Evolutionary conservation across 2,888 invertebrate genomes (phyloP).

Genomic region (Scaeva pyrastri): DNA sequence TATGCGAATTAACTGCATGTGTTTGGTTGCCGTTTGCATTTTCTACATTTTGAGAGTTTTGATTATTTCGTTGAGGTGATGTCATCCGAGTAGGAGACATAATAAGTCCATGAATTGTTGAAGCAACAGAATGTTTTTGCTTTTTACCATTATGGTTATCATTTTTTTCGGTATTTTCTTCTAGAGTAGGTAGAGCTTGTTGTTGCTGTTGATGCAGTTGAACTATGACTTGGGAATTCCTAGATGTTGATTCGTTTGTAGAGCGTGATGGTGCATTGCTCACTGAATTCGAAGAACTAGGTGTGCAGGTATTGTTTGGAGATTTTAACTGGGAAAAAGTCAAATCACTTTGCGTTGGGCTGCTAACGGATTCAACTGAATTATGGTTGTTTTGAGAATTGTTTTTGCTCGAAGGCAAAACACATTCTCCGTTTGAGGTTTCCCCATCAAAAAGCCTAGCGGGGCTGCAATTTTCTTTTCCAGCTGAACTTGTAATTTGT

Average conservation of each 20-base stretch:
- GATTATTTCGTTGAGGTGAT: slow-evolving; percentile 54
- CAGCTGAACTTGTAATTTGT: slow-evolving; percentile 79
- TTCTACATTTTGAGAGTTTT: slow-evolving; percentile 68
- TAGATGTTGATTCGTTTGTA: slow-evolving; percentile 49
- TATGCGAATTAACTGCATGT: slow-evolving; percentile 41
- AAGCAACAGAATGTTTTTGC: slow-evolving; percentile 64
- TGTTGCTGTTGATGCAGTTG: slow-evolving; percentile 55
- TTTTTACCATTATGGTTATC: slow-evolving; percentile 70
- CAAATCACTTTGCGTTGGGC: slow-evolving; percentile 77
- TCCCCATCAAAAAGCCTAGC: slow-evolving; percentile 50
- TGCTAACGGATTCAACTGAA: slow-evolving; percentile 72
- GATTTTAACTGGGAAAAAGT: slow-evolving; percentile 44
- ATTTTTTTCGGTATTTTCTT: slow-evolving; percentile 58
- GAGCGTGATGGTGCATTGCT: slow-evolving; percentile 23
- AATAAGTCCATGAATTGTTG: slow-evolving; percentile 67
- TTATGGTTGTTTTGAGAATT: slow-evolving; percentile 54
- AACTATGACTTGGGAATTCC: slow-evolving; percentile 52
- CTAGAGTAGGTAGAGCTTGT: slow-evolving; percentile 18
- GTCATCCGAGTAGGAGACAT: slow-evolving; percentile 51
- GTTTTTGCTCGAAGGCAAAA: slow-evolving; percentile 32
- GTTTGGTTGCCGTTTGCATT: slow-evolving; percentile 71
- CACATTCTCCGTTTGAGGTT: slow-evolving; percentile 50
- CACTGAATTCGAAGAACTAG: slow-evolving; percentile 56
- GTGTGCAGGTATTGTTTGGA: slow-evolving; percentile 54
- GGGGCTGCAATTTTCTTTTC: slow-evolving; percentile 77